Conservation (phyloP, 2,797 vertebrate genomes). For the Malacoraja senta region DNA sequence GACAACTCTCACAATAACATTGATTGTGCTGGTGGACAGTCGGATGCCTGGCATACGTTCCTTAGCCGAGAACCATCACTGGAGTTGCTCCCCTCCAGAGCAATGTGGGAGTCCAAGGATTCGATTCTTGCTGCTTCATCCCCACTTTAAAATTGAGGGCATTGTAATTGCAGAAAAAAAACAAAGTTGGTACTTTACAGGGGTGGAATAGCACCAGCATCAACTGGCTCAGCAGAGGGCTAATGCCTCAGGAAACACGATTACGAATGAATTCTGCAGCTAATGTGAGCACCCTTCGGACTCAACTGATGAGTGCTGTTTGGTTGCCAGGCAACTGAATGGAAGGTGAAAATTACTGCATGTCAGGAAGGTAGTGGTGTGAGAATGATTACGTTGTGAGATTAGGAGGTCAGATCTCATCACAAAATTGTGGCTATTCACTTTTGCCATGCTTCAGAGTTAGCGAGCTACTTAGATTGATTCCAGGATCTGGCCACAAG, state of each 20-base stretch:
- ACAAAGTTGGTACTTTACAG: neutral
- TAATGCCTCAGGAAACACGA: neutral
- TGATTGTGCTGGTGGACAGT: neutral
- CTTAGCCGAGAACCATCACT: neutral
- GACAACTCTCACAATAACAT: neutral
- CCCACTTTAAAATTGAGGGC: neutral
- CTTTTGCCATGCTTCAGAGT: neutral
- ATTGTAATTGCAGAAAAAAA: neutral
- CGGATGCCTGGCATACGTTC: neutral
- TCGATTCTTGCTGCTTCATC: neutral
- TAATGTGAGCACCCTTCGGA: neutral
- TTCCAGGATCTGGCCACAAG: neutral
- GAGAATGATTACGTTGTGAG: neutral
- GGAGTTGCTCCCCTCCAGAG: neutral
- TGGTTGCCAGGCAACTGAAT: conserved; percentile 21
- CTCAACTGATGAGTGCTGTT: neutral
- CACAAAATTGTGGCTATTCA: neutral
- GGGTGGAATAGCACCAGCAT: neutral
- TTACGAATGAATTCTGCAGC: neutral
- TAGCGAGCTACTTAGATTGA: neutral
- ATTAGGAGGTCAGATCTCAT: neutral
- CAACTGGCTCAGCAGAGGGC: too few species aligned
- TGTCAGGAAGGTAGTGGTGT: neutral
- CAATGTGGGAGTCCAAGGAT: neutral
- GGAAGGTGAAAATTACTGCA: neutral